Evolutionary conservation across 2,888 invertebrate species (phyloP).

Genomic region (Synanthedon vespiformis): DNA sequence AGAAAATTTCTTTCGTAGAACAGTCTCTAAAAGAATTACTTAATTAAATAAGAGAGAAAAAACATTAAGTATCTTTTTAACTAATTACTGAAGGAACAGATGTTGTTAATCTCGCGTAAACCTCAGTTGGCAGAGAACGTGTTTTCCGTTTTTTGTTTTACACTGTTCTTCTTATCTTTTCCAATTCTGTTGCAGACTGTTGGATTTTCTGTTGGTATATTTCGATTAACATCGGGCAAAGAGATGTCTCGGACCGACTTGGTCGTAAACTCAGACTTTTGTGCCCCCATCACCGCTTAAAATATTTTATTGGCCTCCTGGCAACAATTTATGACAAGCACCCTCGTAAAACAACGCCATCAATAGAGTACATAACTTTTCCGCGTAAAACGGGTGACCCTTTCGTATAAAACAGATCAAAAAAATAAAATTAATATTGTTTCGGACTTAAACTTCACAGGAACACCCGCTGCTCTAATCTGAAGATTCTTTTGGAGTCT

Average conservation of each 20-base stretch:
- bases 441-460: too few relatives aligned
- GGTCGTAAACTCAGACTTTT: constrained; percentile 21
- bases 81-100: background rate
- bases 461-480: too few relatives aligned
- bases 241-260: background rate
- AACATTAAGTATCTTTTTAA: background rate
- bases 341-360: constrained; percentile 12
- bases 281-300: constrained; percentile 10
- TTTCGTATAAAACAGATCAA: constrained; percentile 7
- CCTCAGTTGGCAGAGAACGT: background rate
- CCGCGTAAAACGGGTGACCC: constrained; percentile 11
- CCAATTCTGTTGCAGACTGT: background rate
- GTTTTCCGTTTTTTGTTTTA: too few relatives aligned
- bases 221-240: background rate
- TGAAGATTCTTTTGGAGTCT: too few relatives aligned
- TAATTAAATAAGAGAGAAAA: background rate
- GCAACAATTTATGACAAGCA: constrained; percentile 27
- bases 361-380: constrained; percentile 15
- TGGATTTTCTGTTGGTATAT: background rate
- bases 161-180: background rate
- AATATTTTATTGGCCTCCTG: constrained; percentile 20
- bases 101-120: background rate
- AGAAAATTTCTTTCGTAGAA: too few relatives aligned
- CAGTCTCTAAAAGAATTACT: too few relatives aligned
- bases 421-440: too few relatives aligned